These are phyloP conservation scores for Pelobates fuscus DNA, from an alignment of 2,113 vertebrate genomes.

Conservation along the genomic window DNA sequence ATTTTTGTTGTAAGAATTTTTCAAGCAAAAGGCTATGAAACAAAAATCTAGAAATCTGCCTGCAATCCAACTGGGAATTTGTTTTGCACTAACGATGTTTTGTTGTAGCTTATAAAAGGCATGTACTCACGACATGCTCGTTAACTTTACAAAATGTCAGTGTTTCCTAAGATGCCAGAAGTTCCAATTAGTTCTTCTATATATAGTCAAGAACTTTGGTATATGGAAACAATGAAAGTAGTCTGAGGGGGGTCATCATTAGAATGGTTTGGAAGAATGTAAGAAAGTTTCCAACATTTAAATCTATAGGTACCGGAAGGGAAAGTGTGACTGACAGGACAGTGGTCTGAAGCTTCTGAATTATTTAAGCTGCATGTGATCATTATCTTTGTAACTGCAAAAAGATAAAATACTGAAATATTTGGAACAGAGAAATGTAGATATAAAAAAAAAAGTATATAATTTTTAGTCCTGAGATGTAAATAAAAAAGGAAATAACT, in stretches of 20 bases:
- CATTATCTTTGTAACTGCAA: slow-evolving; percentile 61
- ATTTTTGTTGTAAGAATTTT: slow-evolving; percentile 52
- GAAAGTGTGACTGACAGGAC: slow-evolving; percentile 67
- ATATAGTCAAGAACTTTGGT: slow-evolving; percentile 66
- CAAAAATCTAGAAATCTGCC: slow-evolving; percentile 56
- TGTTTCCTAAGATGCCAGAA: slow-evolving; percentile 69
- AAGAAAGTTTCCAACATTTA: slow-evolving; percentile 60
- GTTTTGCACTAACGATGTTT: slow-evolving; percentile 66
- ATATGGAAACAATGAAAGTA: slow-evolving; percentile 60
- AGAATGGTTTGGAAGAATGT: slow-evolving; percentile 67
- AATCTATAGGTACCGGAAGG: slow-evolving; percentile 55
- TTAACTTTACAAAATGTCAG: slow-evolving; percentile 69
- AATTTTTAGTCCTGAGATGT: not conserved
- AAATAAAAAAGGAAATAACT: not conserved
- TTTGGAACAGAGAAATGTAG: not conserved
- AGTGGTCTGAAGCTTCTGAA: slow-evolving; percentile 64
- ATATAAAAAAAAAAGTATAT: not conserved
- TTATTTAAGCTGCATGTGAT: slow-evolving; percentile 72
- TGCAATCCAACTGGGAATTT: slow-evolving; percentile 54
- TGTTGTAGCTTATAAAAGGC: slow-evolving; percentile 66
- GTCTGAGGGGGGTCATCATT: slow-evolving; percentile 64
- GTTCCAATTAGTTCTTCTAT: slow-evolving; percentile 77
- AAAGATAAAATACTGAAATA: slow-evolving; percentile 32
- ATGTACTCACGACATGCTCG: slow-evolving; percentile 66
- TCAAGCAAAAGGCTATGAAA: slow-evolving; percentile 26